Evolutionary conservation across 2,888 invertebrate species (phyloP).

Genomic region (Eueremaeus valkanovi): DNA sequence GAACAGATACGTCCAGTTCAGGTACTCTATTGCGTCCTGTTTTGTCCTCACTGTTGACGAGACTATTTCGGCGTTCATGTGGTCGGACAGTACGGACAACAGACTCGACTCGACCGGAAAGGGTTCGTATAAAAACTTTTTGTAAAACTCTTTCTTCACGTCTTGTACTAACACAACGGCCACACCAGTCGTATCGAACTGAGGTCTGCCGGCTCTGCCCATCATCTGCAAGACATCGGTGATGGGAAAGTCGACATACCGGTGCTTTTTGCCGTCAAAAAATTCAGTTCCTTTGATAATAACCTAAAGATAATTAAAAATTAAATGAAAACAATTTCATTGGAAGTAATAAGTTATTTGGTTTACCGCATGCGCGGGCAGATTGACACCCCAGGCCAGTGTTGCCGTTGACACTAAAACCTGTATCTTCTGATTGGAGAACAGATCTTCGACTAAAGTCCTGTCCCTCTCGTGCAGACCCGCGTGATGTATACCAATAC

Average conservation of each 20-base stretch:
- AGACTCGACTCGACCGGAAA: slow-evolving; percentile 98
- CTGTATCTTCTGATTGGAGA: slow-evolving; percentile 92
- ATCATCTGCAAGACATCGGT: slow-evolving; percentile 99
- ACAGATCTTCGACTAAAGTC: slow-evolving; percentile 84
- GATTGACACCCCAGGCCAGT: slow-evolving; percentile 95
- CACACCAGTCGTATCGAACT: slow-evolving; percentile 83
- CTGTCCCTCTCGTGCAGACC: slow-evolving; percentile 91
- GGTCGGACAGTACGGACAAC: slow-evolving; percentile 84
- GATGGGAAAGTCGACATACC: slow-evolving; percentile 99
- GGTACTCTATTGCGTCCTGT: slow-evolving; percentile 89
- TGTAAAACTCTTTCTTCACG: slow-evolving; percentile 96
- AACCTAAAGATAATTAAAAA: slow-evolving; percentile 56
- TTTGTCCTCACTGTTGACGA: slow-evolving; percentile 91
- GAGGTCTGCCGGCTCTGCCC: slow-evolving; percentile 95
- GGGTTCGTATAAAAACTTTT: slow-evolving; percentile 97
- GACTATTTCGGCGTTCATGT: slow-evolving; percentile 88
- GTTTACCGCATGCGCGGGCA: slow-evolving; percentile 78
- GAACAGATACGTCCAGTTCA: slow-evolving; percentile 99
- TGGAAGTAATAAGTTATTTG: too few species aligned
- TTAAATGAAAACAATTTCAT: too few species aligned
- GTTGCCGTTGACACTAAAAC: slow-evolving; percentile 53
- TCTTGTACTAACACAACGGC: slow-evolving; percentile 75
- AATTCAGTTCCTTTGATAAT: slow-evolving; percentile 99
- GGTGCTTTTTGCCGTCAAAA: slow-evolving; percentile 90
- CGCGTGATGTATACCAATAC: slow-evolving; percentile 98